These are phyloP conservation scores for Clarias magur DNA, from an alignment of 2,113 vertebrate genomes.

Conservation along the genomic window DNA sequence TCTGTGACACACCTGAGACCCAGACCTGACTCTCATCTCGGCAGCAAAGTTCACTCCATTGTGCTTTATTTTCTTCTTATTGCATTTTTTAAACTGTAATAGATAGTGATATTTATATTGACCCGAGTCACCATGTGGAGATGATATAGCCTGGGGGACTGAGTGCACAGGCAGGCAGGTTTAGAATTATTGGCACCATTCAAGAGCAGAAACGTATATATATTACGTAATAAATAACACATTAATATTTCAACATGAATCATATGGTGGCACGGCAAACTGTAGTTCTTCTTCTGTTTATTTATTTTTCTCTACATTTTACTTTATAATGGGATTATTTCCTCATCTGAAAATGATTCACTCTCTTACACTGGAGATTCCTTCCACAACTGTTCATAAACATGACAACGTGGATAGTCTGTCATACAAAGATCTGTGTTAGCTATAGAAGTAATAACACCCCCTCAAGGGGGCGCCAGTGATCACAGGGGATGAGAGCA, in stretches of 20 bases:
- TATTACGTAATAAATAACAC: neutral
- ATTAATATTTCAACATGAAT: neutral
- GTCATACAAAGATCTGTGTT: neutral
- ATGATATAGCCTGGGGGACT: neutral
- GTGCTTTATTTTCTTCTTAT: neutral
- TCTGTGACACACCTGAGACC: neutral
- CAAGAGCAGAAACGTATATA: neutral
- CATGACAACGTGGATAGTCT: neutral
- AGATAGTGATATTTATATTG: slow-evolving; percentile 1
- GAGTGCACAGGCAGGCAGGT: neutral
- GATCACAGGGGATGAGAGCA: too few relatives aligned
- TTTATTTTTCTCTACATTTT: neutral
- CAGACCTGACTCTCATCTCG: neutral
- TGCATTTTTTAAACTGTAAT: neutral
- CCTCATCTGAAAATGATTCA: neutral
- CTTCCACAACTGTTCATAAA: neutral
- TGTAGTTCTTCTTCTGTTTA: neutral
- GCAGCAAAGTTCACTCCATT: neutral
- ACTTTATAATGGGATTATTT: neutral
- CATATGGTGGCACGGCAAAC: neutral
- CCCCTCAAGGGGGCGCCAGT: neutral
- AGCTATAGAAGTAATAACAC: neutral
- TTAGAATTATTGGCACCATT: neutral
- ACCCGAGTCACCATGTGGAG: neutral
- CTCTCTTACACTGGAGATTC: neutral